Evolutionary conservation across 1,140 invertebrate species (phyloP).

Genomic region (Acromyrmex heyeri): DNA sequence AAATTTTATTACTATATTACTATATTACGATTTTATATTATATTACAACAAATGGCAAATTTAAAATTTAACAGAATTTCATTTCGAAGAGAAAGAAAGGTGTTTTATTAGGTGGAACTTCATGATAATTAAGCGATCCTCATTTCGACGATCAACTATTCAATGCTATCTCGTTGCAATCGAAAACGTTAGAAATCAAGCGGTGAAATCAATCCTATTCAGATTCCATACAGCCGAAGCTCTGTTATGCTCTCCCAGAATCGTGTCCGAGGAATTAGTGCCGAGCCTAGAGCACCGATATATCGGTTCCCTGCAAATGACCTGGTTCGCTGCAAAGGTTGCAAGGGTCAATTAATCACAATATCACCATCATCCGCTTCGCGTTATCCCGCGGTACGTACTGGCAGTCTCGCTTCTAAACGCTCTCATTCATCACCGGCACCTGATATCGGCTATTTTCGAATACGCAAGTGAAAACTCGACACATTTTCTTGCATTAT

Average conservation of each 20-base stretch:
- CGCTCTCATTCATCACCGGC: slow-evolving; percentile 67
- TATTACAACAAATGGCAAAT: neutral
- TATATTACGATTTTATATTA: too few species aligned
- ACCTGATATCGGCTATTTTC: slow-evolving; percentile 60
- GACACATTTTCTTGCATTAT: slow-evolving; percentile 38
- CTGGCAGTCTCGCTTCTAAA: slow-evolving; percentile 42
- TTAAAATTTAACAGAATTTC: neutral
- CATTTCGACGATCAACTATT: neutral
- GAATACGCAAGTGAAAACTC: slow-evolving; percentile 3
- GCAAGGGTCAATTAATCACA: slow-evolving; percentile 68
- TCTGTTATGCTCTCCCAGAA: slow-evolving; percentile 24
- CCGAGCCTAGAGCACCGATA: slow-evolving; percentile 33
- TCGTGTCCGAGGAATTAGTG: slow-evolving; percentile 41
- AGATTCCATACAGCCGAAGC: neutral
- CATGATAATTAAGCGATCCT: neutral
- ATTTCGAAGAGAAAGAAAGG: neutral
- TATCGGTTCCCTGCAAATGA: slow-evolving; percentile 54
- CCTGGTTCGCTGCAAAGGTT: slow-evolving; percentile 37
- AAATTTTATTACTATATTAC: too few species aligned
- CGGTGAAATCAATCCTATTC: slow-evolving; percentile 45
- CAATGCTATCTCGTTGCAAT: slow-evolving; percentile 6
- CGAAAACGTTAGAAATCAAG: slow-evolving; percentile 25
- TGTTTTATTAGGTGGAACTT: neutral
- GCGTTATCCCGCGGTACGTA: slow-evolving; percentile 21
- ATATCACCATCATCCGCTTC: slow-evolving; percentile 59